Percentiles rank a stretch among this genome's conserved stretches.
phyloP scores from a whole-genome alignment of 2,888 invertebrate species.

The Euplagia quadripunctaria region DNA sequence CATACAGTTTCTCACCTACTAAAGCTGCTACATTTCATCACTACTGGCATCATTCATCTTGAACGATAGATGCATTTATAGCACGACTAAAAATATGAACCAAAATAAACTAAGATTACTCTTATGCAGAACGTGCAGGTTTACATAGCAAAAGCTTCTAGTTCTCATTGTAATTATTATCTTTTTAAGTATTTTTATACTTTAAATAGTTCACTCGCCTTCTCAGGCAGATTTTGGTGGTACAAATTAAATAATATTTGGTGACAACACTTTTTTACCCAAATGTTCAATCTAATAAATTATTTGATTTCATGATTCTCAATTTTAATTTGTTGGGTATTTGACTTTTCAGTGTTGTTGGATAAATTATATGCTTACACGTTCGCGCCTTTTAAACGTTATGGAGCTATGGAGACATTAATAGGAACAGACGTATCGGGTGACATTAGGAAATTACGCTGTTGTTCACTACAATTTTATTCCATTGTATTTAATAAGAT shows the following conservation, averaged over 20 bases:
- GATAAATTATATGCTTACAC: background rate
- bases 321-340: background rate
- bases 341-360: background rate
- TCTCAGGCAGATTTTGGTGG: too few relatives aligned
- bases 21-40: conserved; percentile 42
- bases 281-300: too few relatives aligned
- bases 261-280: too few relatives aligned
- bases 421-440: background rate
- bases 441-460: background rate
- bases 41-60: background rate
- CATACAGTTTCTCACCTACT: conserved; percentile 48
- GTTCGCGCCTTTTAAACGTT: background rate
- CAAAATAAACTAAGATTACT: conserved; percentile 15
- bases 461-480: too few relatives aligned
- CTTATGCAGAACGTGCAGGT: background rate
- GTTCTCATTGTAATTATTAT: too few relatives aligned
- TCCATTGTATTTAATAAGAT: too few relatives aligned
- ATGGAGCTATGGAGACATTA: background rate
- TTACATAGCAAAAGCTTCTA: background rate
- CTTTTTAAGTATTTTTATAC: too few relatives aligned
- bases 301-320: background rate
- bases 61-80: conserved; percentile 24
- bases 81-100: conserved; percentile 14
- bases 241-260: too few relatives aligned
- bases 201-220: too few relatives aligned